Base-by-base conservation (phyloP, 2,113 vertebrate genomes). In the Strix uralensis region DNA sequence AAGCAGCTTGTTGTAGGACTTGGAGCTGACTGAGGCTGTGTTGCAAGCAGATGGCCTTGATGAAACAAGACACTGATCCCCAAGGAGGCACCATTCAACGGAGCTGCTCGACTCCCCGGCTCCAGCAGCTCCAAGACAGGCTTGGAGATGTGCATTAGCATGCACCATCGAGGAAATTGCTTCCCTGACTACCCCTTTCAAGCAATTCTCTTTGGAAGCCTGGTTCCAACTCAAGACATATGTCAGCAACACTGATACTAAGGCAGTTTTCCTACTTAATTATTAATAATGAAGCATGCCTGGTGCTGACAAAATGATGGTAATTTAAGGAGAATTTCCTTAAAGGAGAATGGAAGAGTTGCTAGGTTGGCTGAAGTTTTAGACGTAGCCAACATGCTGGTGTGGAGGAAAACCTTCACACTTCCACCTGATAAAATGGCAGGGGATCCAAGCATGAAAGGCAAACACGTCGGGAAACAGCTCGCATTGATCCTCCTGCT, bases 41-140 rank as follows among this genome's bases (percentile, higher is more conserved):
- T 3, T 70, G 92, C 59, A 65, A 90, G 94, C 96, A 97, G 94
- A 97, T 95, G 96, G 95, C 75, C 94, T 77, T 20, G 91, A 66
- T 67, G 95, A 91, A 96, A 94, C 80, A 66, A 84, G 95, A 81
- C 25, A 34, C 95, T 86, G 91, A 75, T 94, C 94, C 94, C 92
- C 70, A 62, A 77, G 86, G 95, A 95, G 92, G 59, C 75, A 93
- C 75, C 32, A 1, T 57, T 84, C 92, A 69, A 32, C 0, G 0
- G 80, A 59, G 77, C 83, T 69, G 85, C 92, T 96, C 47, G 13
- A 66, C 75, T 92, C 36, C 86, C 36, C 0, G 44, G 74, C 92
- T 85, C 95, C 87, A 59, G 81, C 81, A 85, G 88, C 88, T 95
- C 86, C 86, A 49, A 67, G 80, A 13, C n/a, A 51, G 69, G 16